These are phyloP conservation scores for Delphinapterus leucas DNA, from an alignment of 2,113 vertebrate genomes.

Conservation along the genomic window DNA sequence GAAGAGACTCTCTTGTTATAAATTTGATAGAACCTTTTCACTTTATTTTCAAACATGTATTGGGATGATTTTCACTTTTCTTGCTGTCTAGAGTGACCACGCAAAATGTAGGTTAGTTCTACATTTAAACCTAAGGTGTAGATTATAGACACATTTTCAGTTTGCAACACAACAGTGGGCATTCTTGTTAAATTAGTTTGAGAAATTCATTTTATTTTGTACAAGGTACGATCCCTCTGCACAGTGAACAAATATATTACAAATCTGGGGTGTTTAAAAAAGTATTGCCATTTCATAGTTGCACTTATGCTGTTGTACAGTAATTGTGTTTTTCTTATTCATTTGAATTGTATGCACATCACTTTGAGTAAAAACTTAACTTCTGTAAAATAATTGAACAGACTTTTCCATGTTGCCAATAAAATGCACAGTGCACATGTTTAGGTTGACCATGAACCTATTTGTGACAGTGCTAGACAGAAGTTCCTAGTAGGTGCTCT, in stretches of 20 bases:
- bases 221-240: slow-evolving; percentile 79
- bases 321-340: slow-evolving; percentile 49
- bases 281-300: slow-evolving; percentile 85
- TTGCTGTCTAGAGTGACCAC: slow-evolving; percentile 8
- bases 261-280: slow-evolving; percentile 85
- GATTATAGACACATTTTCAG: slow-evolving; percentile 1
- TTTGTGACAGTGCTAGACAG: slow-evolving; percentile 63
- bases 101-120: slow-evolving; percentile 26
- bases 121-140: neutral
- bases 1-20: neutral
- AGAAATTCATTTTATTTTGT: slow-evolving; percentile 86
- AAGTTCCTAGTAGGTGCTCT: slow-evolving; percentile 33
- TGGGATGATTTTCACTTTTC: slow-evolving; percentile 33
- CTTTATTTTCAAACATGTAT: slow-evolving; percentile 29
- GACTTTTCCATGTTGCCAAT: slow-evolving; percentile 35
- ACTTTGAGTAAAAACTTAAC: slow-evolving; percentile 72
- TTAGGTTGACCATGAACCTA: slow-evolving; percentile 54
- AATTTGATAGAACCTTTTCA: neutral
- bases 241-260: slow-evolving; percentile 86
- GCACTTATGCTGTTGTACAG: slow-evolving; percentile 67
- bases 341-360: slow-evolving; percentile 67
- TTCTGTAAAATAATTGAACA: slow-evolving; percentile 58
- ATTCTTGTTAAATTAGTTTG: slow-evolving; percentile 62
- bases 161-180: slow-evolving; percentile 46
- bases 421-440: neutral